Evolutionary conservation across 2,797 vertebrate species (phyloP).

Genomic region (Smutsia temminckii): DNA sequence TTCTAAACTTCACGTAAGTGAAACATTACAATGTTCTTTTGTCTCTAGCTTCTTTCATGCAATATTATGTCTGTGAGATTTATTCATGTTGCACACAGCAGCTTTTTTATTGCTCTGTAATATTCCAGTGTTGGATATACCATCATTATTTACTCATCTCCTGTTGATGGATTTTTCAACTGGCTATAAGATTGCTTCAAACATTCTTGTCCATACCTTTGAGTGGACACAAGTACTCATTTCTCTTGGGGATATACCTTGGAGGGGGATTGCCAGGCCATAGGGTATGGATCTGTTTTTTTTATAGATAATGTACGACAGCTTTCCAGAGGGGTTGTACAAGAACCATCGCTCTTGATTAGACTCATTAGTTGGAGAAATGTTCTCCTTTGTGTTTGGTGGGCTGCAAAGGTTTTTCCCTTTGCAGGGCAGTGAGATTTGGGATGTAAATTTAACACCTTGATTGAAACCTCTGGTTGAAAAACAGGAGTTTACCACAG

Average conservation of each 20-base stretch:
- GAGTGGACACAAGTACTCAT: not conserved
- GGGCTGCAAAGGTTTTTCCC: not conserved
- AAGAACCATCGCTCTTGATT: not conserved
- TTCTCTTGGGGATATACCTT: not conserved
- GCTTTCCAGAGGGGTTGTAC: not conserved
- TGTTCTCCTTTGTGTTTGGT: not conserved
- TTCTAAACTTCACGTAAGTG: not conserved
- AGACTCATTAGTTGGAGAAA: not conserved
- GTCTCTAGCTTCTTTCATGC: not conserved
- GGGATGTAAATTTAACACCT: constrained; percentile 30
- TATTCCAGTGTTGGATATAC: not conserved
- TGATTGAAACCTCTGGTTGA: constrained; percentile 44
- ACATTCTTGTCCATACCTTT: not conserved
- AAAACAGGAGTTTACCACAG: not conserved
- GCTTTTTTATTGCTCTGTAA: not conserved
- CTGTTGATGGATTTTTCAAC: not conserved
- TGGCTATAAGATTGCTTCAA: not conserved
- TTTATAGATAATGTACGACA: not conserved
- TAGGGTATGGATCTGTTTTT: not conserved
- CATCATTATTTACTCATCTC: not conserved
- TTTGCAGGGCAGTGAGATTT: not conserved
- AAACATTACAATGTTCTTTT: not conserved
- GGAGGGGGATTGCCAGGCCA: not conserved
- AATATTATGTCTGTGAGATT: not conserved
- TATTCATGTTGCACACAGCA: not conserved